Base-by-base conservation (phyloP, 2,113 vertebrate genomes). In the Phaetusa simplex region DNA sequence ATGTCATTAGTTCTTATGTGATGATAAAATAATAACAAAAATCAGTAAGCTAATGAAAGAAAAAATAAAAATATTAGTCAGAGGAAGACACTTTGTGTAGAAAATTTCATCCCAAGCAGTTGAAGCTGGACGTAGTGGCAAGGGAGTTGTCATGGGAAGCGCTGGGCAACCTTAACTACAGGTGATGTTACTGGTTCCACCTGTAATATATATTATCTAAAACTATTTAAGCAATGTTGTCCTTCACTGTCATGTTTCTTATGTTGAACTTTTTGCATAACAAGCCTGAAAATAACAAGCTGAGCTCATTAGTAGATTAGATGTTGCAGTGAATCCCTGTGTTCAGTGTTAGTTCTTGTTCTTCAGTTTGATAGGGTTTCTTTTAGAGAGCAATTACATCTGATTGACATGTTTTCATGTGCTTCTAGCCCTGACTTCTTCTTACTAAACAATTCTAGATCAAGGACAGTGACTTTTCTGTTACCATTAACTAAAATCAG, bases 231-330 rank as follows among this genome's bases (percentile, higher is more conserved):
- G 90, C 95, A 90, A 96, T 87, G 89, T 97, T 98, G 98, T 98
- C 98, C 98, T 99, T 98, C 98, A 96, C 98, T 99, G 98, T 99
- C 98, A 97, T 86, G 95, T 97, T 97, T 98, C 97, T 98, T 94
- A 85, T 86, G 93, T 96, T 98, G 95, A 97, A 95, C 96, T 97
- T 98, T 97, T 97, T 97, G 97, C 97, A 97, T 93, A 97, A 97
- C n/a, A 10, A 97, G 66, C 97, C 97, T 98, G 98, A 98, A 99
- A 99, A 98, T 98, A 99, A 98, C 98, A 97, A 97, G 86, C 97
- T 90, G 98, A 98, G 98, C 98, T 99, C 99, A 99, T 99, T 99
- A 99, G 98, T 97, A 99, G 98, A 99, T 99, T 98, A 99, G 98
- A 98, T 98, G 97, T 98, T 98, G 98, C 98, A 98, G 98, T 98